phyloP scores from a whole-genome alignment of 2,797 vertebrate genomes.

The Enoplosus armatus region DNA sequence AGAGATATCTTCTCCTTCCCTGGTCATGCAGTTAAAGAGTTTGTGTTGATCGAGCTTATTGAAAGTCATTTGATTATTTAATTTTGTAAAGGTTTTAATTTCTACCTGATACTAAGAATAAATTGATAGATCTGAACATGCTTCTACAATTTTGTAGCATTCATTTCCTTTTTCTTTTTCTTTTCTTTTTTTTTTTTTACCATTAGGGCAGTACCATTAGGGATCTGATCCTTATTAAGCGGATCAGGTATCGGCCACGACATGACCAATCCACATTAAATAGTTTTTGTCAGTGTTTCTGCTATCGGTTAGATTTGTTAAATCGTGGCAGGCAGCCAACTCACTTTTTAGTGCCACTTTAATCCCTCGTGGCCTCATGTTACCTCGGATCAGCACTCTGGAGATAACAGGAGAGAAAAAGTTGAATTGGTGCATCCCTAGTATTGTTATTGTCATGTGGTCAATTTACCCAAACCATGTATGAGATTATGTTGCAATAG shows the following conservation, averaged over 20 bases:
- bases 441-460: no score
- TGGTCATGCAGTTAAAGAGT: neutral
- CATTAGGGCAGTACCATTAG: neutral
- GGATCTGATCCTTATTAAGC: neutral
- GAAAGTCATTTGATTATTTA: neutral
- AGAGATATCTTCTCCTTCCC: neutral
- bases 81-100: slow-evolving; percentile 10
- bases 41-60: neutral
- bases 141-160: neutral
- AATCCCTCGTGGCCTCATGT: no score
- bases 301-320: neutral
- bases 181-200: neutral
- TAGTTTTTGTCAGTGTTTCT: neutral
- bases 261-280: neutral
- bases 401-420: neutral
- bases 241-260: neutral
- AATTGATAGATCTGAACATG: neutral
- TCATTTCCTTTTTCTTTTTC: no score
- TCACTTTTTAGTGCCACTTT: neutral
- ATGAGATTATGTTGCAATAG: neutral
- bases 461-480: neutral
- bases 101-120: slow-evolving; percentile 18
- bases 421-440: neutral
- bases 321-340: neutral
- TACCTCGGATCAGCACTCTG: neutral